These are phyloP conservation scores for Hyles vespertilio DNA, from an alignment of 1,140 invertebrate species.

Conservation along the genomic window DNA sequence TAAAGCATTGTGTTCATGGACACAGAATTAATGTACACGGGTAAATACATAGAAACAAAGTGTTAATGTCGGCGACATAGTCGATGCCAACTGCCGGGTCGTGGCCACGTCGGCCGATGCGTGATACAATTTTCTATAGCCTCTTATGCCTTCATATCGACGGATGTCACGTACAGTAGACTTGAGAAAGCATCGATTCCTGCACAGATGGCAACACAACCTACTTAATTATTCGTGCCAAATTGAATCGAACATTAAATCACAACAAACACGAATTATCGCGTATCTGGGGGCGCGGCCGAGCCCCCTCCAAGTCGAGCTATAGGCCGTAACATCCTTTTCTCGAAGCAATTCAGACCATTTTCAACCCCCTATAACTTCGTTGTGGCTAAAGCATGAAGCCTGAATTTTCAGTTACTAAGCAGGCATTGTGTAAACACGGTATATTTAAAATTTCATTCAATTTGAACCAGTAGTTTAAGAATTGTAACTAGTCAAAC, in stretches of 20 bases:
- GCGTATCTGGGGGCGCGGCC: too few relatives aligned
- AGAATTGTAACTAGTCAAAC: too few relatives aligned
- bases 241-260: not conserved
- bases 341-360: too few relatives aligned
- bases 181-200: constrained; percentile 38
- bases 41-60: constrained; percentile 20
- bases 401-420: too few relatives aligned
- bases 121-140: constrained; percentile 58
- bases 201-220: constrained; percentile 22
- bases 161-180: constrained; percentile 50
- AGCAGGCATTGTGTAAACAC: too few relatives aligned
- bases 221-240: constrained; percentile 16
- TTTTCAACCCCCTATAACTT: too few relatives aligned
- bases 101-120: constrained; percentile 32
- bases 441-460: too few relatives aligned
- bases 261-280: too few relatives aligned
- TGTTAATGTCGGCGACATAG: constrained; percentile 22
- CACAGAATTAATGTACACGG: constrained; percentile 17
- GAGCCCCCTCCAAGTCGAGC: too few relatives aligned
- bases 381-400: too few relatives aligned
- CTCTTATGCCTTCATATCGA: constrained; percentile 36
- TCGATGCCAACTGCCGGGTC: constrained; percentile 20
- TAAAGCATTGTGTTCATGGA: constrained; percentile 19
- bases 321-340: too few relatives aligned
- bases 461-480: too few relatives aligned